Evolutionary conservation across 2,113 vertebrate genomes (phyloP), one percentile per base, ranked within the genome.

Genomic region (Montifringilla adamsi): DNA sequence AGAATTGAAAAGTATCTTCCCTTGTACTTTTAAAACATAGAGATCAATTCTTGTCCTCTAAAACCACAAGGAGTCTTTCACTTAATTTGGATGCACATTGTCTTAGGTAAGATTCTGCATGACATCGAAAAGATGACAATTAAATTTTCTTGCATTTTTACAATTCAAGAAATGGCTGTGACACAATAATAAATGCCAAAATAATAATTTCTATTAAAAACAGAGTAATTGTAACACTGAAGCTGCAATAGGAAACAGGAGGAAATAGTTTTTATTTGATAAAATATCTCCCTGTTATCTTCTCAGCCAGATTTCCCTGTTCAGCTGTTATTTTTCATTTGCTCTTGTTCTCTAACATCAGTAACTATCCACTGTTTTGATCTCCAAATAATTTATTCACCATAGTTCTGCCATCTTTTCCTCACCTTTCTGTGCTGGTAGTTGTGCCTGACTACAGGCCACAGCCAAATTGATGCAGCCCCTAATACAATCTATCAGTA

Each of bases 401-500:
- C 27, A 6, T 2, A 1, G 9, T 76, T 82, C 53, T 60, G 39
- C 14, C 21, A 23, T 8, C 20, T 94, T 67, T 87, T 84, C 37
- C 20, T 91, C 50, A 56, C 37, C 18, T 64, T 68, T 68, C 49
- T 31, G 7, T 20, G 39, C 11, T 0, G 2, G 0, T 17, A 64
- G 24, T 22, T 90, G 41, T 5, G 0, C 17, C 55, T 58, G 19
- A 41, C 27, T 77, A n/a, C 26, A 30, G 24, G 37, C 11, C 15
- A 58, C n/a, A 92, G 35, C 2, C 23, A 68, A 60, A 92, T 19
- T 3, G 0, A 50, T 90, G n/a, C n/a, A 62, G 41, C 10, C 6
- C 1, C 39, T 84, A 43, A 49, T 16, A 70, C 13, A 76, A 64
- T 23, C 58, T 28, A 55, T 46, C 58, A 84, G 44, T 26, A 89